Evolutionary conservation across 2,113 vertebrate genomes (phyloP), one percentile per base, ranked within the genome.

Genomic region (Zapornia atra): DNA sequence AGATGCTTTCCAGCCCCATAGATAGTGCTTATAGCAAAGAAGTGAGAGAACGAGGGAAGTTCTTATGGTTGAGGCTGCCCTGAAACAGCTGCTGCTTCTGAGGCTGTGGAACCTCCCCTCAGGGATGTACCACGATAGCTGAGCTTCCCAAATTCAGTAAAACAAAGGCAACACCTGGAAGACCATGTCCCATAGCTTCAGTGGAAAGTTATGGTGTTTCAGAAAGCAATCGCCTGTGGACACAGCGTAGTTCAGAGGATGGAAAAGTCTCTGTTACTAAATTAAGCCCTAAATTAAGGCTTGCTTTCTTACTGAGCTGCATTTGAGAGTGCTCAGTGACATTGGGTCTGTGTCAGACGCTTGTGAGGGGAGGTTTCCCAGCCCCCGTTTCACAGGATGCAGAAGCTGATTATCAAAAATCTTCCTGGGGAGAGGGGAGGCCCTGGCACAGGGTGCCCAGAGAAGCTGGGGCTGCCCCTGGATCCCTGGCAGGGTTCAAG

Each of bases 61-160:
- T 75, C 24, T 70, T 60, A 20, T 8, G n/a, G 2, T 5, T 48
- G 71, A 61, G n/a, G 72, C 64, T 44, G 19, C n/a, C 4, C 42
- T 18, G 33, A 16, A 56, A 33, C 12, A 68, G 65, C 60, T 75
- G 60, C 50, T 40, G 5, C 48, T 57, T 53, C 40, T 9, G 54
- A n/a, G 57, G 61, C 6, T 26, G 83, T 2, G 29, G 34, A 21
- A 59, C 25, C 29, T 36, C 63, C 25, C 53, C 28, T 6, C 40
- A 20, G 19, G 42, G 50, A 26, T 21, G 33, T 4, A 5, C 34
- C 63, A 15, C 1, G 2, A 33, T 1, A 50, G 25, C 24, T 0
- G 21, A 48, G 75, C 40, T 13, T 9, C 77, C n/a, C 60, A 29
- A 68, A 28, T 8, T 10, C 5, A 38, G 15, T 1, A 5, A 61